phyloP scores from a whole-genome alignment of 2,113 vertebrate genomes.

The Suricata suricatta region DNA sequence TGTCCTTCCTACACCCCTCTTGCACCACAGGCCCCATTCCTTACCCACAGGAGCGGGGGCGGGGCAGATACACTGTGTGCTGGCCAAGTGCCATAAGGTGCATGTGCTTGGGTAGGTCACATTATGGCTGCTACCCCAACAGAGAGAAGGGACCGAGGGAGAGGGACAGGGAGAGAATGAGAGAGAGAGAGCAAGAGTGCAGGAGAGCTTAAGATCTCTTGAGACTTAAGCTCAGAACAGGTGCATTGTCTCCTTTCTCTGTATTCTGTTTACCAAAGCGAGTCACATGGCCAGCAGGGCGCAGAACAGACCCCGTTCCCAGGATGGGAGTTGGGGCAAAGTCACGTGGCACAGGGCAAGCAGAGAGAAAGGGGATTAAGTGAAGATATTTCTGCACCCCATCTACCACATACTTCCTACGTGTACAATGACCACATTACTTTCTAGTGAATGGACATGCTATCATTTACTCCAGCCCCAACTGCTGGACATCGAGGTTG shows the following conservation, averaged over 20 bases:
- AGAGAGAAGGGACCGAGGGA: not conserved
- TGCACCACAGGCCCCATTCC: too few species aligned
- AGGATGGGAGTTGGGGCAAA: not conserved
- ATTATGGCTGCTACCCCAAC: not conserved
- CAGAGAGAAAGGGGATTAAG: not conserved
- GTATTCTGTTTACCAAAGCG: not conserved
- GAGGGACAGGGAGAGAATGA: not conserved
- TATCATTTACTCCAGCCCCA: not conserved
- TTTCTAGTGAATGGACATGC: not conserved
- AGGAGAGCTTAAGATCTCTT: not conserved
- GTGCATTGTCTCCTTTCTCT: not conserved
- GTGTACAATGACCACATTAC: not conserved
- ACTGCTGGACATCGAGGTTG: not conserved
- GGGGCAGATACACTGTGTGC: not conserved
- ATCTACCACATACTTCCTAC: not conserved
- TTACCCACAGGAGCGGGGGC: not conserved
- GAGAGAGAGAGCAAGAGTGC: not conserved
- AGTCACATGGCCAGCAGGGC: not conserved
- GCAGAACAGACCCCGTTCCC: not conserved
- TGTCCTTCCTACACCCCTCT: rapidly evolving
- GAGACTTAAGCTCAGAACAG: not conserved
- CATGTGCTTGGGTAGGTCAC: not conserved
- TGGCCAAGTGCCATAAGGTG: not conserved
- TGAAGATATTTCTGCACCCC: not conserved
- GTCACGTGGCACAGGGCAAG: not conserved